A percentile compares a stretch with the other conserved stretches of the same genome.
Conservation (phyloP, 2,113 vertebrate genomes). For the Micronycteris hirsuta region DNA sequence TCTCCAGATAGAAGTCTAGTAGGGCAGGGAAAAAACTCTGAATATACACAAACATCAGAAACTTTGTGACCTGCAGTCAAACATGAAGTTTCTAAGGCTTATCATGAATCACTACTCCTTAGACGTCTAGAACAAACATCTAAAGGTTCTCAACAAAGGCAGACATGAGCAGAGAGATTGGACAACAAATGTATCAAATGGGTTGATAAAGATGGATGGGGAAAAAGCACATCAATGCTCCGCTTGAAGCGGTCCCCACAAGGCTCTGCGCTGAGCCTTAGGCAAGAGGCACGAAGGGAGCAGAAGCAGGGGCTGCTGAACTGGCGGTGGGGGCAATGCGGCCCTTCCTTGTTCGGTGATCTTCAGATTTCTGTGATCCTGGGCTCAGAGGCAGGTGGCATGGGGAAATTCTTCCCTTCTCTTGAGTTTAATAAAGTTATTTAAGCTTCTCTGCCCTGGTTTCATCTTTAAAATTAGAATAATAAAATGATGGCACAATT, state of each 20-base stretch:
- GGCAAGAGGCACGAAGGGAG: background rate
- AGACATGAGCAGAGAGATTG: background rate
- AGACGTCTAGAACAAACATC: background rate
- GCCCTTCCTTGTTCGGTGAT: background rate
- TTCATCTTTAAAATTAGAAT: background rate
- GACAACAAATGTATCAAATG: background rate
- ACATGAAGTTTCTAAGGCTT: background rate
- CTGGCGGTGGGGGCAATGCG: background rate
- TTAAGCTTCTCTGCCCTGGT: background rate
- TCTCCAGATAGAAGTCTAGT: background rate
- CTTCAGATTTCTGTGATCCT: background rate
- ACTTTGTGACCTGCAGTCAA: background rate
- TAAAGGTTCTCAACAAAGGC: background rate
- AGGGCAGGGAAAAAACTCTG: background rate
- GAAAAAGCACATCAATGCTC: background rate
- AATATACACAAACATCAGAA: background rate
- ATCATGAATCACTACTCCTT: background rate
- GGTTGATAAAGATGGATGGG: background rate
- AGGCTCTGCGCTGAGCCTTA: background rate
- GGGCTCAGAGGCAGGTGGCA: background rate
- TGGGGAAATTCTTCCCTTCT: background rate
- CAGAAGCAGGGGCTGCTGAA: background rate
- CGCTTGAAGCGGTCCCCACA: background rate
- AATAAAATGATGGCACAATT: background rate
- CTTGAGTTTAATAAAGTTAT: background rate